Evolutionary conservation across 2,888 invertebrate genomes (phyloP).

Genomic region (Athalia rosae): DNA sequence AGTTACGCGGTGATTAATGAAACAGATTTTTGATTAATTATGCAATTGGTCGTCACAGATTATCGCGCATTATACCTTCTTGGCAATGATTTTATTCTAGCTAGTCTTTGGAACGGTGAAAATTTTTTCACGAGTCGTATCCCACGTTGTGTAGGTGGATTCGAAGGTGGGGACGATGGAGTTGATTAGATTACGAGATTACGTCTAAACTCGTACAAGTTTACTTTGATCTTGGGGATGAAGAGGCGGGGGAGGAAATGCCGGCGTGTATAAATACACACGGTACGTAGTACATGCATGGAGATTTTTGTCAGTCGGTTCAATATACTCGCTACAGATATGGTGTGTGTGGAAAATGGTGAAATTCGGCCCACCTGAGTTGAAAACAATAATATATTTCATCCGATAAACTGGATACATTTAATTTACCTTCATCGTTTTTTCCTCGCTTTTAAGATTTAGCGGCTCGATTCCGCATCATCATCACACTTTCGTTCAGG

Average conservation of each 20-base stretch:
- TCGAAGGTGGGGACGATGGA: not conserved
- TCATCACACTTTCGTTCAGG: conserved; percentile 44
- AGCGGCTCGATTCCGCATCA: conserved; percentile 36
- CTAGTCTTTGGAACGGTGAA: not conserved
- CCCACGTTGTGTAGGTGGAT: not conserved
- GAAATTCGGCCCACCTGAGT: no score
- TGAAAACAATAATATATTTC: not conserved
- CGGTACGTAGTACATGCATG: not conserved
- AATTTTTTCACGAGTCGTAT: not conserved
- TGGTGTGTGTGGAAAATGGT: no score
- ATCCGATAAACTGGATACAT: not conserved
- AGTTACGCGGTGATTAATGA: no score
- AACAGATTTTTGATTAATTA: no score
- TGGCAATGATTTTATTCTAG: not conserved
- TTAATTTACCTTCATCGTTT: not conserved
- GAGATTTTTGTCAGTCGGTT: not conserved
- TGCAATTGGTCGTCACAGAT: no score
- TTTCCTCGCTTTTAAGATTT: not conserved
- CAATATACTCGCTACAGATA: no score
- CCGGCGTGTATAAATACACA: not conserved
- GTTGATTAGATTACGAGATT: conserved; percentile 27
- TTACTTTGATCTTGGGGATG: conserved; percentile 1
- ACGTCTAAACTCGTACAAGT: conserved; percentile 14
- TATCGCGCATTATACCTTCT: no score
- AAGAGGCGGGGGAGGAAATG: not conserved